Evolutionary conservation across 2,888 invertebrate species (phyloP).

Genomic region (Dicranocentrus wangi): DNA sequence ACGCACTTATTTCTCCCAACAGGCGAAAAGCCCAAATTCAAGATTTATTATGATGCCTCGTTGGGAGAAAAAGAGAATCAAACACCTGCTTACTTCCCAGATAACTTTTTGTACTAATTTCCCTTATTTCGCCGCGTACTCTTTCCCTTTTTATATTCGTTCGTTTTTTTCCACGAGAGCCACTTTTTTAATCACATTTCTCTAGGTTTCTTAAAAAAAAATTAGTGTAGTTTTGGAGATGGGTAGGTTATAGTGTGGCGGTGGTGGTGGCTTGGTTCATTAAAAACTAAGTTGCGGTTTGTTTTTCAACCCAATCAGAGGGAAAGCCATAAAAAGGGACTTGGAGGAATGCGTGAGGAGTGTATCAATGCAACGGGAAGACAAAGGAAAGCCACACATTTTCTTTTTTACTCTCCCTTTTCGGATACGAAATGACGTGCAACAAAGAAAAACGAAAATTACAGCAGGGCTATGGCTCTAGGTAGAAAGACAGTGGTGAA

Average conservation of each 20-base stretch:
- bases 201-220: background rate
- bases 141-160: slow-evolving; percentile 34
- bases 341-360: slow-evolving; percentile 7
- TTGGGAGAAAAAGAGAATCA: background rate
- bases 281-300: slow-evolving; percentile 35
- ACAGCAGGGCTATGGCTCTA: background rate
- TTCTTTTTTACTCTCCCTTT: background rate
- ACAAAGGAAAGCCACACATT: too few species aligned
- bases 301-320: slow-evolving; percentile 36
- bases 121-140: slow-evolving; percentile 13
- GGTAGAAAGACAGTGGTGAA: background rate
- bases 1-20: slow-evolving; percentile 30
- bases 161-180: slow-evolving; percentile 13
- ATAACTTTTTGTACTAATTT: slow-evolving; percentile 45
- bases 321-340: slow-evolving; percentile 12
- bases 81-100: slow-evolving; percentile 50
- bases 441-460: slow-evolving; percentile 9
- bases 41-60: slow-evolving; percentile 40
- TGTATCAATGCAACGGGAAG: background rate
- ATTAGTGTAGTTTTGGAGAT: too few species aligned
- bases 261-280: slow-evolving; percentile 26
- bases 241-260: too few species aligned
- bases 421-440: background rate
- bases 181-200: slow-evolving; percentile 38
- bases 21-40: slow-evolving; percentile 11